phyloP scores from a whole-genome alignment of 2,797 vertebrate species.

The Mus spretus region DNA sequence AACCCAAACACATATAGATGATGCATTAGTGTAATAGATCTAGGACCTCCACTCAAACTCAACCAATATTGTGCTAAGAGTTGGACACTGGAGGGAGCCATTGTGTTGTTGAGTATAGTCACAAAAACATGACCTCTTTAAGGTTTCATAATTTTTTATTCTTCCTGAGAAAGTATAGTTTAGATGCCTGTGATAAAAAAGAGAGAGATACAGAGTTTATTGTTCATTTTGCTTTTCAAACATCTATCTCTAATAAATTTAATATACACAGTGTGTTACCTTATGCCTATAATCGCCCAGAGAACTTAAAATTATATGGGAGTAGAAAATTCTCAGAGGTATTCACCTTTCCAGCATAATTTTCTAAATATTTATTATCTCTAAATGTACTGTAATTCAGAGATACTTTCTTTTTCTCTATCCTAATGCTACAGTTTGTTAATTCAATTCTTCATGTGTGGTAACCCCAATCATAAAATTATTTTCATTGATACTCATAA shows the following conservation, averaged over 20 bases:
- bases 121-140: not conserved
- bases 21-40: not conserved
- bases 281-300: not conserved
- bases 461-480: not conserved
- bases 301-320: not conserved
- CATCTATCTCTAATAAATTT: not conserved
- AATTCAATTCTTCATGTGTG: not conserved
- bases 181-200: not conserved
- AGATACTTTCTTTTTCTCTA: not conserved
- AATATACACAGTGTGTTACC: not conserved
- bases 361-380: not conserved
- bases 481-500: not conserved
- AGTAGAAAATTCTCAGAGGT: not conserved
- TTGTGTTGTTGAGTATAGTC: slow-evolving; percentile 37
- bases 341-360: not conserved
- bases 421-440: not conserved
- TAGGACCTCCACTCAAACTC: not conserved
- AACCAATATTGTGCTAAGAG: not conserved
- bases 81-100: slow-evolving; percentile 60
- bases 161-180: not conserved
- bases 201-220: not conserved
- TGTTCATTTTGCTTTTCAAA: not conserved
- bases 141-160: not conserved
- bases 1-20: not conserved
- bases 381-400: not conserved